These are phyloP conservation scores for Drosophila histrio DNA, from an alignment of 2,888 invertebrate species.

Conservation along the genomic window DNA sequence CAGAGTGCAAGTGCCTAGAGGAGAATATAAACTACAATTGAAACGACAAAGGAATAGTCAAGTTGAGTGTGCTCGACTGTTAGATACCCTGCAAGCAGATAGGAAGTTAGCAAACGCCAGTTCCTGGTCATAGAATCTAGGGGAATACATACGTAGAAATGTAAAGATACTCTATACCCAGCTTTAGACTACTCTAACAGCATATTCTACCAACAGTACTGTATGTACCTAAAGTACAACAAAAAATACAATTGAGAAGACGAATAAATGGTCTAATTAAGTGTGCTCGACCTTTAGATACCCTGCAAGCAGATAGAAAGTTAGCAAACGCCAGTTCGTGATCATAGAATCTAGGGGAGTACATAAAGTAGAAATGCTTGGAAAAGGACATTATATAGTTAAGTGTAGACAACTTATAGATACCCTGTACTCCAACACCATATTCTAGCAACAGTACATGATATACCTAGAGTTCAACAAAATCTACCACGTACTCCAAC, in stretches of 20 bases:
- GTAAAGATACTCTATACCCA: too few relatives aligned
- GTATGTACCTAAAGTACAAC: conserved; percentile 22
- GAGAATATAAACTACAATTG: conserved; percentile 32
- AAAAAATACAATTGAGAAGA: conserved; percentile 21
- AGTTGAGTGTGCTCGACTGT: not conserved
- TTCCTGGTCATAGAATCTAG: not conserved
- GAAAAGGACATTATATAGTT: not conserved
- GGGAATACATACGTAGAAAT: not conserved
- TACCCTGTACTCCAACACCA: too few relatives aligned
- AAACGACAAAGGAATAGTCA: not conserved
- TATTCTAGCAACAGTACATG: too few relatives aligned
- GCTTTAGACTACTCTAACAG: too few relatives aligned
- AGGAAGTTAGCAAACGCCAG: not conserved
- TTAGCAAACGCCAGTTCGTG: not conserved
- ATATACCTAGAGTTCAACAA: too few relatives aligned
- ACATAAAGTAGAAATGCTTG: not conserved
- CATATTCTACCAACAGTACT: not conserved
- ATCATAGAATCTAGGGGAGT: not conserved
- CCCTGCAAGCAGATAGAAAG: not conserved
- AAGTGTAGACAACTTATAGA: not conserved
- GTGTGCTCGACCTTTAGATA: not conserved
- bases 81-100: not conserved
- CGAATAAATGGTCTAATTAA: not conserved
- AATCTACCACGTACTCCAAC: too few relatives aligned
- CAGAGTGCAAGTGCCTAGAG: conserved; percentile 15